Base-by-base conservation (phyloP, 2,113 vertebrate species). In the Notarius quadriscutis region DNA sequence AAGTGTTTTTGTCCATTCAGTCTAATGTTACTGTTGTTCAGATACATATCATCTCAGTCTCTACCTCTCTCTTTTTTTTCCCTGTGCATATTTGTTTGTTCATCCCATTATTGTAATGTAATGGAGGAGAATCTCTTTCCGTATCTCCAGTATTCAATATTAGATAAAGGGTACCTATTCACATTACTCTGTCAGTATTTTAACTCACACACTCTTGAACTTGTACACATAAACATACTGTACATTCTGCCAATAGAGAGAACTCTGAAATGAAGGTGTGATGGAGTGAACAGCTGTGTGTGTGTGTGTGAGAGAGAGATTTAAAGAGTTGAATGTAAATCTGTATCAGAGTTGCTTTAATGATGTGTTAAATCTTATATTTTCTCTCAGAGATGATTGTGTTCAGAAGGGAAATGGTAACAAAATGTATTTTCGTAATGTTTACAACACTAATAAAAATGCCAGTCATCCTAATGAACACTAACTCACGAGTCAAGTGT, bases 371-470 rank as follows among this genome's bases (percentile, higher is more conserved):
- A 30, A 80, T 12, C 27, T 92, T 89, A 92, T 87, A 71, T 88
- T 27, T 84, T 72, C 62, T 55, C 88, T 90, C 92, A 94, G 93
- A 63, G 55, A 86, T 27, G 63, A 75, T 88, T 88, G 53, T 90
- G 89, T 83, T 84, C 62, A 60, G 48, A 80, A 83, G 75, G 60
- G 81, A 71, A 83, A 75, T 58, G 50, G 22, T 25, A 53, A 81
- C 69, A 89, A 60, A 84, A 50, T 90, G 84, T 91, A 91, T 91
- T 93, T 92, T 91, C 80, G 2, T 89, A 90, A 91, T 11, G 34
- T 81, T 90, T 86, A 84, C 85, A 84, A 82, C 30, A 58, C 65
- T 84, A 91, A 83, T 86, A 84, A 90, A 91, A 15, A 82, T 51
- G 67, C 74, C 72, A 63, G 81, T 85, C 84, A 57, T 89, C 51